Conservation (phyloP, 1,140 invertebrate genomes). For the Mercenaria mercenaria region DNA sequence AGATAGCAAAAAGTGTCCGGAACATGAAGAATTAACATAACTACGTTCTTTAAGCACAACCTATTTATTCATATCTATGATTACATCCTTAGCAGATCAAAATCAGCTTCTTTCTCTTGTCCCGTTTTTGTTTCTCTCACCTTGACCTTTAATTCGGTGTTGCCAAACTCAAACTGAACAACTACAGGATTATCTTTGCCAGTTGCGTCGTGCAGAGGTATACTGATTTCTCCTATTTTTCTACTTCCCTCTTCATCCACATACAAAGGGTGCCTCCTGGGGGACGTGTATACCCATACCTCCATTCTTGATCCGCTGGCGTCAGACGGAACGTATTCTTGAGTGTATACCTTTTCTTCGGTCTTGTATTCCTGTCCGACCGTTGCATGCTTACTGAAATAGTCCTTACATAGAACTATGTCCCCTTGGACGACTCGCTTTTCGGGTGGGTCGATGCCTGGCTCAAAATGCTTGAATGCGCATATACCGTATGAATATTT, state of each 20-base stretch:
- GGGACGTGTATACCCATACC: constrained; percentile 27
- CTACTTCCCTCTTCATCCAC: constrained; percentile 5
- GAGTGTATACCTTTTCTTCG: neutral
- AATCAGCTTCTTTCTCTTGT: constrained; percentile 19
- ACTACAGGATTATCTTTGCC: neutral
- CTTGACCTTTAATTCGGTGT: constrained; percentile 18
- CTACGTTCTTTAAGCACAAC: too few relatives aligned
- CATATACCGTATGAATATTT: constrained; percentile 48
- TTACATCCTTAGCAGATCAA: constrained; percentile 12
- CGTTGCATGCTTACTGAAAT: constrained; percentile 41
- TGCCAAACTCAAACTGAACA: constrained; percentile 44
- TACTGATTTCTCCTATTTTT: constrained; percentile 36
- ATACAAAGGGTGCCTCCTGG: neutral
- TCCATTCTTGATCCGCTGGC: neutral
- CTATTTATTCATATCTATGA: too few relatives aligned
- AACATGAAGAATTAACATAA: too few relatives aligned
- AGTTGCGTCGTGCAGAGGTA: neutral
- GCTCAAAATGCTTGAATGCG: constrained; percentile 52
- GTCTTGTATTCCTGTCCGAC: constrained; percentile 34
- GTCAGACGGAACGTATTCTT: constrained; percentile 43
- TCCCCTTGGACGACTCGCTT: neutral
- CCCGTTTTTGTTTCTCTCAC: constrained; percentile 13
- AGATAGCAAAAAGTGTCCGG: too few relatives aligned
- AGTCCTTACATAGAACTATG: constrained; percentile 46
- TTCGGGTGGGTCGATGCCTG: constrained; percentile 39